These are phyloP conservation scores for Xestia sexstrigata DNA, from an alignment of 2,888 invertebrate genomes.

Conservation along the genomic window DNA sequence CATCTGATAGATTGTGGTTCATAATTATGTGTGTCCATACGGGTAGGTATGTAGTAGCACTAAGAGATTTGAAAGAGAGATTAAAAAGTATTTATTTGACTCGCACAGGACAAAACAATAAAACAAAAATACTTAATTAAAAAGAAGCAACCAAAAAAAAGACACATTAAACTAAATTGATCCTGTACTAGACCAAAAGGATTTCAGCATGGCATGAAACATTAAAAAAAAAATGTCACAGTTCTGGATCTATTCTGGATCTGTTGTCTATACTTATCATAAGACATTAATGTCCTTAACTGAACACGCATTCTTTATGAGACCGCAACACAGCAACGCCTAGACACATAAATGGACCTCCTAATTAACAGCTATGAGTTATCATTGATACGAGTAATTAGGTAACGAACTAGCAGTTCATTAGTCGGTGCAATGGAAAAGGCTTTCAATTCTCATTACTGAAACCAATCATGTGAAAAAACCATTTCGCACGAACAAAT, in stretches of 20 bases:
- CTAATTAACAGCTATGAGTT: slow-evolving; percentile 27
- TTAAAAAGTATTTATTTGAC: not conserved
- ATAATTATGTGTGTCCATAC: not conserved
- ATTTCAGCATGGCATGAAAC: not conserved
- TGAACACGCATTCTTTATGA: not conserved
- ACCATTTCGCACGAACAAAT: slow-evolving; percentile 30
- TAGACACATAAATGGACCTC: not conserved
- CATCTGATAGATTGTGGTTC: not conserved
- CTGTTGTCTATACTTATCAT: not conserved
- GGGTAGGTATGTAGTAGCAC: not conserved
- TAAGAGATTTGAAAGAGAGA: not conserved
- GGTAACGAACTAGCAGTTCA: not conserved
- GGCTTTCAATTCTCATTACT: slow-evolving; percentile 44
- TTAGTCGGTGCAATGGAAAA: slow-evolving; percentile 24
- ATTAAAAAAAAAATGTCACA: not conserved
- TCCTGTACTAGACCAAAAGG: not conserved
- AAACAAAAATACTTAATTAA: not conserved
- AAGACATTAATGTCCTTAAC: not conserved
- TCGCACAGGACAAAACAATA: not conserved
- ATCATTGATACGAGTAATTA: slow-evolving; percentile 22
- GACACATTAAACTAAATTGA: not conserved
- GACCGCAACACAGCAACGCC: slow-evolving; percentile 6
- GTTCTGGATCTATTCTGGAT: not conserved
- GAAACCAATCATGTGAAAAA: slow-evolving; percentile 40
- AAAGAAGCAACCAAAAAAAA: not conserved